These are phyloP conservation scores for Rhynchotus rufescens DNA, from an alignment of 2,797 vertebrate genomes.

Conservation along the genomic window DNA sequence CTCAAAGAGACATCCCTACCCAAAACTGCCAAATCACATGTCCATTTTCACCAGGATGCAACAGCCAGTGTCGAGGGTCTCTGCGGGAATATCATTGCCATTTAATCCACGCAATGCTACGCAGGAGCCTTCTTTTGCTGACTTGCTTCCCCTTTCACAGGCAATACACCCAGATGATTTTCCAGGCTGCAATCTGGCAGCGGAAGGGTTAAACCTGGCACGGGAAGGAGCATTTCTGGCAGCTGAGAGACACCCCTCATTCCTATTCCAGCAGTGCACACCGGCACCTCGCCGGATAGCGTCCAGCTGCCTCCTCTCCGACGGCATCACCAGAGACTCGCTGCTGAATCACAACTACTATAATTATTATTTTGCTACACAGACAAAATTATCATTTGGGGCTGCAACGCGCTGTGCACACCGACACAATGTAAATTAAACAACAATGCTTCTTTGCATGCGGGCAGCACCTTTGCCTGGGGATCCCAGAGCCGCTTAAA, in stretches of 20 bases:
- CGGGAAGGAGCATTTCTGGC: not conserved
- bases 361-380: constrained; percentile 67
- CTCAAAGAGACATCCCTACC: not conserved
- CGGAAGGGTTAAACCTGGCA: not conserved
- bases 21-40: rapidly evolving
- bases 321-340: not conserved
- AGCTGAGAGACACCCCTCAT: not conserved
- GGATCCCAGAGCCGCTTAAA: constrained; percentile 20
- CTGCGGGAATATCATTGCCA: not conserved
- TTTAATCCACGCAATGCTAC: rapidly evolving
- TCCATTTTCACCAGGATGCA: not conserved
- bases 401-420: not conserved
- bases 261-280: not conserved
- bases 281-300: constrained; percentile 22
- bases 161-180: not conserved
- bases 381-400: constrained; percentile 40
- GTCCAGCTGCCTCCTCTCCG: constrained; percentile 17
- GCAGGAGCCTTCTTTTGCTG: not conserved
- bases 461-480: not conserved
- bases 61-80: not conserved
- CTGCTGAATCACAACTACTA: constrained; percentile 31
- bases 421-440: constrained; percentile 3
- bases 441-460: constrained; percentile 30
- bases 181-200: not conserved
- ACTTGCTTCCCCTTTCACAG: not conserved